phyloP scores from a whole-genome alignment of 2,797 vertebrate species.

The Linurgus olivaceus region DNA sequence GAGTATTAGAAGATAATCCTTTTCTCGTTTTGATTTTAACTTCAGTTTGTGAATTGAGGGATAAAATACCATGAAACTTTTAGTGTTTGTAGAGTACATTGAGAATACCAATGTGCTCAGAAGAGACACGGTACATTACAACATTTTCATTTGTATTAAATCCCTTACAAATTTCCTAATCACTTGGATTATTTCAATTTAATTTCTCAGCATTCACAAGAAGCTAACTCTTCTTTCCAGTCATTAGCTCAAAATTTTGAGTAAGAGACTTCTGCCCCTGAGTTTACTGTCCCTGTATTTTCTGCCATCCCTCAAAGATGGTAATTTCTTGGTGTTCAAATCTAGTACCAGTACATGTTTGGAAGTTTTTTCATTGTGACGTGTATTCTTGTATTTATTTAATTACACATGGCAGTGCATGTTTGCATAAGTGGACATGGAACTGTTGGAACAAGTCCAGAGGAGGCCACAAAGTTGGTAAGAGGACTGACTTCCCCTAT shows the following conservation, averaged over 20 bases:
- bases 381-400: background rate
- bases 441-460: background rate
- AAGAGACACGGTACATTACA: background rate
- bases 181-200: background rate
- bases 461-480: background rate
- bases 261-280: background rate
- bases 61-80: background rate
- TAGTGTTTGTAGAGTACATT: background rate
- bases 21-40: slow-evolving; percentile 6
- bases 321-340: background rate
- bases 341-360: background rate
- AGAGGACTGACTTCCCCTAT: background rate
- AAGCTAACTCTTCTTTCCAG: background rate
- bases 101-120: background rate
- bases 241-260: background rate
- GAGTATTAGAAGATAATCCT: background rate
- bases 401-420: background rate
- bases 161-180: background rate
- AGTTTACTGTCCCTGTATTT: background rate
- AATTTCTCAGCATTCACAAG: background rate
- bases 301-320: background rate
- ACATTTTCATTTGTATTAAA: background rate
- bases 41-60: background rate
- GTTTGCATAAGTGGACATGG: background rate
- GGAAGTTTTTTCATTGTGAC: rapidly evolving